These are phyloP conservation scores for Nothocercus julius DNA, from an alignment of 2,113 vertebrate genomes.

Conservation along the genomic window DNA sequence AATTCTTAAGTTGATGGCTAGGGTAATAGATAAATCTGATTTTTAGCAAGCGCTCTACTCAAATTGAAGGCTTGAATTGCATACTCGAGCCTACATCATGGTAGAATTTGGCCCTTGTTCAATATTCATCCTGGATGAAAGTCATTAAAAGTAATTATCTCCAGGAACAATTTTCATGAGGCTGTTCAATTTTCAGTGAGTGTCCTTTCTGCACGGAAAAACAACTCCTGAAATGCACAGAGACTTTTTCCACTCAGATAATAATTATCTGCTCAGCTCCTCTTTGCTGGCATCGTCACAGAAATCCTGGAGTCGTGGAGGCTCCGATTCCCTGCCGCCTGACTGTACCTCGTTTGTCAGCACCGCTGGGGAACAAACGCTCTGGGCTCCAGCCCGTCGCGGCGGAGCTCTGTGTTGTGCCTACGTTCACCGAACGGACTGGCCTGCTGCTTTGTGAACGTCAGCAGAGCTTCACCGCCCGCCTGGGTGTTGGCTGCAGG, in stretches of 20 bases:
- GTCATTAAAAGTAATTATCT: neutral
- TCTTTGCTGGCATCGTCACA: neutral
- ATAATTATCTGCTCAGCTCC: neutral
- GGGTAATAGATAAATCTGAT: neutral
- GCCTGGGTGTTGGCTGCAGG: neutral
- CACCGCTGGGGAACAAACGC: neutral
- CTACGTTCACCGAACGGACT: rapidly evolving
- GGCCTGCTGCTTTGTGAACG: rapidly evolving
- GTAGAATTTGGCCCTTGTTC: neutral
- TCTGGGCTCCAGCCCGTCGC: rapidly evolving
- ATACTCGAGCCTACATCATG: neutral
- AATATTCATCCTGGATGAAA: neutral
- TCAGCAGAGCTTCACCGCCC: rapidly evolving
- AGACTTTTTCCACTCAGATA: neutral
- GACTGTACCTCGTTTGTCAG: rapidly evolving
- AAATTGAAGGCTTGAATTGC: neutral
- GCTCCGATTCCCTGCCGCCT: neutral
- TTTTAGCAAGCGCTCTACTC: neutral
- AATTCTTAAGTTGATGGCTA: neutral
- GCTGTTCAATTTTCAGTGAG: neutral
- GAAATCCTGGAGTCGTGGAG: neutral
- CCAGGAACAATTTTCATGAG: neutral
- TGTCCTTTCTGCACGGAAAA: neutral
- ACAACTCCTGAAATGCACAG: neutral
- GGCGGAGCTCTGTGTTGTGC: rapidly evolving